Percentiles rank a stretch among this genome's conserved stretches.
phyloP scores from a whole-genome alignment of 1,140 invertebrate species.

The Frieseomelitta varia region DNA sequence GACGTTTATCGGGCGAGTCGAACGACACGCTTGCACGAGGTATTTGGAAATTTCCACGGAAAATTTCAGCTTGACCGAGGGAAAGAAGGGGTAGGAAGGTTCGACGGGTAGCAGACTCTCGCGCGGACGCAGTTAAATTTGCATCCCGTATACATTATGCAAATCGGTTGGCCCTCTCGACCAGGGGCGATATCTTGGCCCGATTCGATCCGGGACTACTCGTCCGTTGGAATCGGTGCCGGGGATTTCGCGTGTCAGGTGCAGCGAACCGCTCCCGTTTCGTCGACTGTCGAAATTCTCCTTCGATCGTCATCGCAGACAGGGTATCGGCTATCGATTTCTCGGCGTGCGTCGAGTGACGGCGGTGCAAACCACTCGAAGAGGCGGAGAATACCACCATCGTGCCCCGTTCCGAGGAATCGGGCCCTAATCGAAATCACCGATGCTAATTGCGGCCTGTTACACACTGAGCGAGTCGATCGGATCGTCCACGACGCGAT shows the following conservation, averaged over 20 bases:
- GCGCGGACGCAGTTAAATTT: constrained; percentile 64
- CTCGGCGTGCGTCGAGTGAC: background rate
- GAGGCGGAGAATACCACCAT: background rate
- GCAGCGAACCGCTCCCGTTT: background rate
- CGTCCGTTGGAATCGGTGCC: background rate
- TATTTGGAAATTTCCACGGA: constrained; percentile 53
- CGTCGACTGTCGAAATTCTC: background rate
- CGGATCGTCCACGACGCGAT: too few relatives aligned
- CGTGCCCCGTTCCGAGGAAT: background rate
- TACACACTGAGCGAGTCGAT: background rate
- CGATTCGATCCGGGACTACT: constrained; percentile 1
- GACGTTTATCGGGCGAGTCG: too few relatives aligned
- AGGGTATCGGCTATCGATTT: constrained; percentile 1
- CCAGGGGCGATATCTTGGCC: constrained; percentile 24
- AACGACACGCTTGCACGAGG: background rate
- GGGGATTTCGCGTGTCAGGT: background rate
- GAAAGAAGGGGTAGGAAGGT: background rate
- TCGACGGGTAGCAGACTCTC: constrained; percentile 21
- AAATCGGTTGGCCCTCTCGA: constrained; percentile 47
- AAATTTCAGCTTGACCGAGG: constrained; percentile 40
- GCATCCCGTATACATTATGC: constrained; percentile 69
- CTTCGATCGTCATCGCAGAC: background rate
- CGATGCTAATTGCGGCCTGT: constrained; percentile 5
- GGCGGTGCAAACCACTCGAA: background rate
- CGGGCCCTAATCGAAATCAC: background rate